These are phyloP conservation scores for Cyrtonyx montezumae DNA, from an alignment of 2,113 vertebrate species.

Conservation along the genomic window DNA sequence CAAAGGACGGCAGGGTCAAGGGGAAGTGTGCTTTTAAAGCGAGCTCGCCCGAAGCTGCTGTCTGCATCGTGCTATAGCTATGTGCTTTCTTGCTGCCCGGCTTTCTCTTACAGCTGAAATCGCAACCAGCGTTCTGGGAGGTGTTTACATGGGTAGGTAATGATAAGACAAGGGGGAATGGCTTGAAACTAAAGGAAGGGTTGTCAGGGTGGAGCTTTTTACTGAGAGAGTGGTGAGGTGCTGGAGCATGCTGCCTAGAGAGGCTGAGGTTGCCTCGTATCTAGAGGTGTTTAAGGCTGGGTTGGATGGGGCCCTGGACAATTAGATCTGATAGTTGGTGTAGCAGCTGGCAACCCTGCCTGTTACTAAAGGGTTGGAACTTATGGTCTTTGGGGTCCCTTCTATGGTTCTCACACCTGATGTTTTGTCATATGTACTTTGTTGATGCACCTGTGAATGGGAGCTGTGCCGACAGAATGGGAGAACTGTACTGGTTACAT, in stretches of 20 bases:
- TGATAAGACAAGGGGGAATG: no score
- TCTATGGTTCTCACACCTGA: background rate
- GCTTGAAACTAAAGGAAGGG: no score
- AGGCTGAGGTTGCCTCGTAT: no score
- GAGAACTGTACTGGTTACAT: background rate
- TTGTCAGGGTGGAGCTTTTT: no score
- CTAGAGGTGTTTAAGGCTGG: no score
- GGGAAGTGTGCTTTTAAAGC: background rate
- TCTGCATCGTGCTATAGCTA: rapidly evolving
- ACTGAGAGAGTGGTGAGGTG: no score
- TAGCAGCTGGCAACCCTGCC: background rate
- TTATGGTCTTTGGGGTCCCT: no score
- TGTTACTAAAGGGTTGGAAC: background rate
- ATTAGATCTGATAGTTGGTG: no score
- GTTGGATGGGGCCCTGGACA: no score
- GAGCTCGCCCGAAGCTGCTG: rapidly evolving
- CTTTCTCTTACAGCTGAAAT: background rate
- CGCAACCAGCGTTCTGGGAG: background rate
- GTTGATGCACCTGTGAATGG: background rate
- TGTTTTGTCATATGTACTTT: rapidly evolving
- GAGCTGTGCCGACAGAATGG: background rate
- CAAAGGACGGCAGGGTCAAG: no score
- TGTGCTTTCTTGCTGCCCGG: background rate
- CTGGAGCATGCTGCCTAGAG: no score
- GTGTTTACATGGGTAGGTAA: background rate